These are phyloP conservation scores for Ceratina japonica DNA, from an alignment of 1,140 invertebrate species.

Conservation along the genomic window DNA sequence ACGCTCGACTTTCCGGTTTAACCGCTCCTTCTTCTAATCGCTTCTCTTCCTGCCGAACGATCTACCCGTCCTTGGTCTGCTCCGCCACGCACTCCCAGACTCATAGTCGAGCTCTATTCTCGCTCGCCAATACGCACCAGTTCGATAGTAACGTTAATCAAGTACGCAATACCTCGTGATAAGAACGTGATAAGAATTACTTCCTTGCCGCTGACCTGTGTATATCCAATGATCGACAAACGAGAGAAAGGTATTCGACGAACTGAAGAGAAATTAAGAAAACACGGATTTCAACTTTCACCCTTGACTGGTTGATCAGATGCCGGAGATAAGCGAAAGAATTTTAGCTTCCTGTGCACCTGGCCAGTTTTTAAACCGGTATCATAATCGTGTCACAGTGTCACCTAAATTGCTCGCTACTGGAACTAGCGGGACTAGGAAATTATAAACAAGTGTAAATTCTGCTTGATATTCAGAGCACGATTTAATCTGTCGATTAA, in stretches of 20 bases:
- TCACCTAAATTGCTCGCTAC: background rate
- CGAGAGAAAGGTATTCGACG: too few species aligned
- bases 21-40: conserved; percentile 68
- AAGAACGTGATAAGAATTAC: too few species aligned
- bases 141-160: too few species aligned
- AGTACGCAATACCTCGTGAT: too few species aligned
- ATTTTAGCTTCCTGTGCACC: background rate
- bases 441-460: too few species aligned
- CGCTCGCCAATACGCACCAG: background rate
- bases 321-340: background rate
- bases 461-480: too few species aligned
- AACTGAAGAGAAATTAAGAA: background rate
- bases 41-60: conserved; percentile 60
- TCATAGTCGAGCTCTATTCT: conserved; percentile 14
- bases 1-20: conserved; percentile 70
- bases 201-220: too few species aligned
- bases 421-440: background rate
- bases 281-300: background rate
- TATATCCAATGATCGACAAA: too few species aligned
- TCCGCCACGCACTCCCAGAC: conserved; percentile 40
- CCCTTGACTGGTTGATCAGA: background rate
- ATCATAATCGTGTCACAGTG: background rate
- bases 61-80: conserved; percentile 59
- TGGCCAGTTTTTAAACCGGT: background rate
- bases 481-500: too few species aligned